Base-by-base conservation (phyloP, 2,113 vertebrate genomes). In the Martes martes region DNA sequence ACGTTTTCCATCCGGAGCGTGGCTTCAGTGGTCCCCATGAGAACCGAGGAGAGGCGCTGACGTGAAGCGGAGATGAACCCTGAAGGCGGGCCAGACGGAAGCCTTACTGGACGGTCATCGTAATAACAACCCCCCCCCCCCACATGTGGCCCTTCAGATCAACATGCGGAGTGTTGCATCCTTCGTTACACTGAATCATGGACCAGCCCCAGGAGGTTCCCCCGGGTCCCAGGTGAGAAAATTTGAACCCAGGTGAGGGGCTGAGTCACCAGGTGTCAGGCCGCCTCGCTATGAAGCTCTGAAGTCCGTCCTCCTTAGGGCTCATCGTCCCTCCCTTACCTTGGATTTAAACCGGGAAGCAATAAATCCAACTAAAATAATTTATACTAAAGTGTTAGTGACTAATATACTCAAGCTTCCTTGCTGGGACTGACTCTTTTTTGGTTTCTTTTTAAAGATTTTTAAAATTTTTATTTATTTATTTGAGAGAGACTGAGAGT, bases 11-110 rank as follows among this genome's bases (percentile, higher is more conserved):
- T 99, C 92, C 99, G 96, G 93, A 99, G 97, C 1, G 99, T 99
- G 67, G 99, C 99, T 97, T 99, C 99, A 0, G 99, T 99, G 87
- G 99, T 99, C 55, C 99, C 99, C 99, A 99, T 99, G 0, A 73
- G 69, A n/a, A 89, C n/a, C 52, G 78, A 92, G 76, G 42, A 79
- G 95, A 81, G 85, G 24, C 2, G 67, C 91, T 0, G 69, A 15
- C 82, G n/a, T 42, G 73, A 47, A 39, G 18, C 80, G 19, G 80
- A 1, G 47, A 59, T 10, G 80, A 79, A 39, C 96, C 36, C 39
- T 28, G 4, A 52, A 42, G 71, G 65, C 45, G 73, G 2, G 80
- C 76, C 24, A 11, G 0, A 42, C 28, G 19, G 89, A 39, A 74
- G 7, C 39, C 65, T 91, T 2, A 73, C 50, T n/a, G 63, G 39